Conservation (phyloP, 2,113 vertebrate species). For the Sceloporus tristichus region DNA sequence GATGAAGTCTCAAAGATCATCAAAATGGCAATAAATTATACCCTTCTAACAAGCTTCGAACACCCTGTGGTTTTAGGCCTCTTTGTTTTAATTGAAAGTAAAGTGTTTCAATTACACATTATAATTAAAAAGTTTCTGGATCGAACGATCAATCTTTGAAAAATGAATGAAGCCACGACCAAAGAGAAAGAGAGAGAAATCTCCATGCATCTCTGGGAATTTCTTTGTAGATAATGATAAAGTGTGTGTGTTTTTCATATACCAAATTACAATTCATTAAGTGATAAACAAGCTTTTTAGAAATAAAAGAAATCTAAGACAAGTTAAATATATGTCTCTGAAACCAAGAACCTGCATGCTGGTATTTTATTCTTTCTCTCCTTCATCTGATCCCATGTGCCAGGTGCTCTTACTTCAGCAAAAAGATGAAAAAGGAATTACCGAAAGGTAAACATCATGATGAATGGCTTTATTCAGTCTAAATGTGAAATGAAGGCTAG, state of each 20-base stretch:
- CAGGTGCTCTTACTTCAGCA: too few species aligned
- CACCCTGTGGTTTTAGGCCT: constrained; percentile 64
- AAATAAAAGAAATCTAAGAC: neutral
- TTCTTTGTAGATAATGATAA: constrained; percentile 19
- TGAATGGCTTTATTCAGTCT: too few species aligned
- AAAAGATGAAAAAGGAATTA: too few species aligned
- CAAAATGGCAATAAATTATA: constrained; percentile 69
- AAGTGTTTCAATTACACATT: constrained; percentile 65
- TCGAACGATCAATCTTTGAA: constrained; percentile 57
- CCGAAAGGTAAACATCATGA: too few species aligned
- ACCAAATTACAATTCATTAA: constrained; percentile 28
- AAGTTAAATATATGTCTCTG: neutral
- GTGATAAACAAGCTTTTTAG: neutral
- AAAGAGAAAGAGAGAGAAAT: neutral
- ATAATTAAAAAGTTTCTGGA: constrained; percentile 71
- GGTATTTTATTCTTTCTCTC: neutral
- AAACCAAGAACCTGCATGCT: neutral
- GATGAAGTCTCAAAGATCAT: constrained; percentile 60
- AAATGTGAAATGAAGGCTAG: too few species aligned
- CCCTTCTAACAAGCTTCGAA: constrained; percentile 61
- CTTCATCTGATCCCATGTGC: neutral
- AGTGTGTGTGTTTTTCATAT: neutral
- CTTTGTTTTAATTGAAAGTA: constrained; percentile 71
- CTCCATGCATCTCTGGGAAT: constrained; percentile 35
- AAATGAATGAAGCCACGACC: constrained; percentile 44